Base-by-base conservation (phyloP, 2,797 vertebrate species). In the Darevskia nairensis region DNA sequence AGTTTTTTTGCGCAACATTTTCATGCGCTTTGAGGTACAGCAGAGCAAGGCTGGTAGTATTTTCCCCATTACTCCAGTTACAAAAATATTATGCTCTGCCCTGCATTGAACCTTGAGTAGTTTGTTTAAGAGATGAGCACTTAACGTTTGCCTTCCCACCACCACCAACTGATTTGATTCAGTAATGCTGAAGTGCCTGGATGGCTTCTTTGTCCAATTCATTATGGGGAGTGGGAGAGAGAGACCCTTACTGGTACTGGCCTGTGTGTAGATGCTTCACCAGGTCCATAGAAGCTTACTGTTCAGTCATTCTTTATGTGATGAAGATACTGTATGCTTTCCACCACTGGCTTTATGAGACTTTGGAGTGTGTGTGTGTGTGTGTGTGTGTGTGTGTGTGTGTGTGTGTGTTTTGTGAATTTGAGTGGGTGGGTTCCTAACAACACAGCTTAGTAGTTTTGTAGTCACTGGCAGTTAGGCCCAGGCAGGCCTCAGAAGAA, bases 31-130 rank as follows among this genome's bases (percentile, higher is more conserved):
- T 92, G 88, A 91, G 93, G 91, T 95, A 91, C 32, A 74, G 35
- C 2, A 1, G 75, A 90, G 90, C 90, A 35, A 59, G 74, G 80
- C 84, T 92, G 79, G 74, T 74, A 32, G 69, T 35, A 6, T 79
- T 91, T 87, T 94, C 93, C 89, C 89, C 94, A 95, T 91, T 92
- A 88, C 91, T 93, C 86, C 88, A 87, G 93, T 85, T 95, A 95
- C 92, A 91, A 95, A 94, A 96, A 95, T 94, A 95, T 96, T 95
- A 95, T 95, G 95, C 92, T 95, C 94, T 94, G 74, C 88, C 66
- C 55, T 90, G 74, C 83, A 84, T 82, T 29, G 72, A 94, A 94
- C 92, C 93, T 93, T 85, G 77, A 0, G 89, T 90, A 93, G 82
- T 95, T 94, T 92, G 90, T 93, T 90, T 94, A 76, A 92, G 69